These are phyloP conservation scores for Pseudomyrmex dendroicus DNA, from an alignment of 1,140 invertebrate species.

Conservation along the genomic window DNA sequence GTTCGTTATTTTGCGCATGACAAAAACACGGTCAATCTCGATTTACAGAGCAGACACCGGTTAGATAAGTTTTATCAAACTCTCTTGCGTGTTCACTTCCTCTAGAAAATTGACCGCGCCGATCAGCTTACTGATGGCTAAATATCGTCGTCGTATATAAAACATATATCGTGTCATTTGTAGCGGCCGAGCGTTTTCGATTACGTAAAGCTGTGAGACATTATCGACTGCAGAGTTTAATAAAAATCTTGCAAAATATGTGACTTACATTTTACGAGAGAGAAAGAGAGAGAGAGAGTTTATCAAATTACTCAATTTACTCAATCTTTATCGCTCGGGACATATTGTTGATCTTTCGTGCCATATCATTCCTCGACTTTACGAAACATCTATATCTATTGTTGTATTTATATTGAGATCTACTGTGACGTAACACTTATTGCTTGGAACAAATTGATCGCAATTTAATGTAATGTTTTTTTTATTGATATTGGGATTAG, in stretches of 20 bases:
- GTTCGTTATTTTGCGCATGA: background rate
- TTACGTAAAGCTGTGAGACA: too few relatives aligned
- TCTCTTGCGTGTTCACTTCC: background rate
- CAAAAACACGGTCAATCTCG: background rate
- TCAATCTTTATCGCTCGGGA: background rate
- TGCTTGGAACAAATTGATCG: background rate
- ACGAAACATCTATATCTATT: background rate
- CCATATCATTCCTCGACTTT: background rate
- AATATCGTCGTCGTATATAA: background rate
- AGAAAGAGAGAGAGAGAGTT: background rate
- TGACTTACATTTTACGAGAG: background rate
- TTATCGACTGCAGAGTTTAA: background rate
- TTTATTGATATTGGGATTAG: background rate
- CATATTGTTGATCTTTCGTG: background rate
- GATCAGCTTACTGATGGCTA: background rate
- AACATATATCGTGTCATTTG: background rate
- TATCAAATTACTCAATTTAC: too few relatives aligned
- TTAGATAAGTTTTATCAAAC: constrained; percentile 51
- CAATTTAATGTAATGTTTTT: background rate
- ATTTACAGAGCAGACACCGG: background rate
- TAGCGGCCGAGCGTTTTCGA: background rate
- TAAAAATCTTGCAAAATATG: constrained; percentile 8
- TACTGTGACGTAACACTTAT: background rate
- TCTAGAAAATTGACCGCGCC: background rate
- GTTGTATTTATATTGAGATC: background rate